Conservation (phyloP, 2,113 vertebrate genomes). For the Ceyx melanurus region DNA sequence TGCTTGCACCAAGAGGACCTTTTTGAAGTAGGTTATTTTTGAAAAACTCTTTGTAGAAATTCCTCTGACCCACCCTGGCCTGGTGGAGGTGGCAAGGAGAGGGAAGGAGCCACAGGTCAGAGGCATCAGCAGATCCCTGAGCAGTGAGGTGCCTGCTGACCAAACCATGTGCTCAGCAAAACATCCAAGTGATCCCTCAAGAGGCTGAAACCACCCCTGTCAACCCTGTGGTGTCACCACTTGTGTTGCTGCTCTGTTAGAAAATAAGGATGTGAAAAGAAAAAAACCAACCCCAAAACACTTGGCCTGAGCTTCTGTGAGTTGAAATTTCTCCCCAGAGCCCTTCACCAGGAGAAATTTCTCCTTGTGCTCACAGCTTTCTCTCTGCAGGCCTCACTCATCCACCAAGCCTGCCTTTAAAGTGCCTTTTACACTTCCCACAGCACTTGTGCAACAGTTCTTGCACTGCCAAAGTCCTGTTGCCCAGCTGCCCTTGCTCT, state of each 20-base stretch:
- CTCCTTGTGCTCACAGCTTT: not conserved
- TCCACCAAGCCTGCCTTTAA: not conserved
- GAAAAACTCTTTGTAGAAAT: not conserved
- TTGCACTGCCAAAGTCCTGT: not conserved
- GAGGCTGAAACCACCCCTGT: not conserved
- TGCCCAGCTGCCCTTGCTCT: not conserved
- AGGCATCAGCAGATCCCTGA: not conserved
- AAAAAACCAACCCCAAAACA: accelerated
- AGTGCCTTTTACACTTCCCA: not conserved
- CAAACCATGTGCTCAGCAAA: not conserved
- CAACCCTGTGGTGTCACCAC: not conserved
- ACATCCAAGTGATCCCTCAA: not conserved
- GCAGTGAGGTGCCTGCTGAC: not conserved
- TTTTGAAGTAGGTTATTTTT: constrained; percentile 49
- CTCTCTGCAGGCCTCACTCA: not conserved
- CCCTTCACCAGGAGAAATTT: not conserved
- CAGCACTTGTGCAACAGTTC: not conserved
- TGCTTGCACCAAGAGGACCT: not conserved
- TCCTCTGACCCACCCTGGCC: not conserved
- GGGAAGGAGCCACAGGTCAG: not conserved
- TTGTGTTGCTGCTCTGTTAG: not conserved
- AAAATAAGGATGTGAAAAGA: not conserved
- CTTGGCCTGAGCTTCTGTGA: not conserved
- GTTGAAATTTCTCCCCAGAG: not conserved
- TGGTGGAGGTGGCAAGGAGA: not conserved